phyloP scores from a whole-genome alignment of 2,888 invertebrate genomes.

The Dryococelus australis region DNA sequence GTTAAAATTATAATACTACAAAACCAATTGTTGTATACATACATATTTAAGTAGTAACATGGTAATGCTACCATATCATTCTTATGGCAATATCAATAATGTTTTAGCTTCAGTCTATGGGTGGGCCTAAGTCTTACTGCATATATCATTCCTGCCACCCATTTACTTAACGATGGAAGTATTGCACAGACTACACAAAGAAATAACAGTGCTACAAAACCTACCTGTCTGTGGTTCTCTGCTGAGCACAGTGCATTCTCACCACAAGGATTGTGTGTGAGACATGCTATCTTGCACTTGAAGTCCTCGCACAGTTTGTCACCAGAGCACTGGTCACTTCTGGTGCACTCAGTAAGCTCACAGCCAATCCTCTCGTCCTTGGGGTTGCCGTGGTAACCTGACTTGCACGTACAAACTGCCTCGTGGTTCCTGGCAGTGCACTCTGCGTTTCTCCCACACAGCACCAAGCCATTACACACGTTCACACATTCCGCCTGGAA shows the following conservation, averaged over 20 bases:
- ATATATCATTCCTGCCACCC: too few relatives aligned
- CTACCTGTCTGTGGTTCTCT: slow-evolving; percentile 77
- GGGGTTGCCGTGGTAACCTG: slow-evolving; percentile 78
- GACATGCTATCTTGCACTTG: slow-evolving; percentile 86
- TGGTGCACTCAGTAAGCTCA: slow-evolving; percentile 78
- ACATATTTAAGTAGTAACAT: too few relatives aligned
- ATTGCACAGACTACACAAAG: not conserved
- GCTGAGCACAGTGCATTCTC: slow-evolving; percentile 86
- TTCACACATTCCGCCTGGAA: slow-evolving; percentile 72
- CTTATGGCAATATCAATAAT: too few relatives aligned
- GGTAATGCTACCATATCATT: too few relatives aligned
- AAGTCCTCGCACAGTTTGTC: slow-evolving; percentile 85
- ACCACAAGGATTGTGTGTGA: slow-evolving; percentile 84
- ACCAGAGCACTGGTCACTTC: slow-evolving; percentile 75
- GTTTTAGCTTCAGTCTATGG: too few relatives aligned
- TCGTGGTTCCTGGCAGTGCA: slow-evolving; percentile 78
- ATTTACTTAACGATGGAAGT: too few relatives aligned
- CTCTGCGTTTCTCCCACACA: slow-evolving; percentile 84
- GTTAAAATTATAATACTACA: too few relatives aligned
- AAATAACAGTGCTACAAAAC: slow-evolving; percentile 41
- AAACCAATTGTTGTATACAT: too few relatives aligned
- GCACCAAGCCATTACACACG: slow-evolving; percentile 72
- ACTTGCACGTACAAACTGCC: slow-evolving; percentile 78
- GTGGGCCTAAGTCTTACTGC: too few relatives aligned
- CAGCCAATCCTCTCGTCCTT: slow-evolving; percentile 80